These are phyloP conservation scores for Enteromius viviparus DNA, from an alignment of 2,797 vertebrate species.

Conservation along the genomic window DNA sequence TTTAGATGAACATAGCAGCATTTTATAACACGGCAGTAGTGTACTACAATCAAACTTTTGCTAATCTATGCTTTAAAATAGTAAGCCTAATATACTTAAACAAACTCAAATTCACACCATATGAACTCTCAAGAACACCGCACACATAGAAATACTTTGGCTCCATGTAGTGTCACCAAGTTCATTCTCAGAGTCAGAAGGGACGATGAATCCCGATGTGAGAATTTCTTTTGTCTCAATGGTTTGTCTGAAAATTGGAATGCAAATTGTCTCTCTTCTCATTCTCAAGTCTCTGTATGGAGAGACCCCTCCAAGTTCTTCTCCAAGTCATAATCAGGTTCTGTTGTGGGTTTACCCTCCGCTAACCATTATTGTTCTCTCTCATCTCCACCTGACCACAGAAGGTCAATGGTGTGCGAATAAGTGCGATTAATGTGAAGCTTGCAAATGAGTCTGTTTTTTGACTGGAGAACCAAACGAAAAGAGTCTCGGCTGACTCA, in stretches of 20 bases:
- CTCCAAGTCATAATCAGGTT: conserved; percentile 30
- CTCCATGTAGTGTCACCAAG: background rate
- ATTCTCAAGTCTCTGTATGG: conserved; percentile 6
- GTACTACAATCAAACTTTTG: background rate
- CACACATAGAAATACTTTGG: background rate
- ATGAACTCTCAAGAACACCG: background rate
- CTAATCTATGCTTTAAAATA: background rate
- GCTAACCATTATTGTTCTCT: conserved; percentile 55
- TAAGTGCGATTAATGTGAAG: conserved; percentile 49
- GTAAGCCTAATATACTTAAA: background rate
- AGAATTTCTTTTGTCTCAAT: conserved; percentile 19
- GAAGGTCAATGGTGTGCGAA: conserved; percentile 58
- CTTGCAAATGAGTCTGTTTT: conserved; percentile 52
- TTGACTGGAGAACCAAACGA: conserved; percentile 41
- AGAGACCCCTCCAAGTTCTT: conserved; percentile 27
- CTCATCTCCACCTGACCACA: conserved; percentile 38
- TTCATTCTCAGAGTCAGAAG: conserved; percentile 6
- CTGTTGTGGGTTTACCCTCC: conserved; percentile 41
- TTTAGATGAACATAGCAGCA: background rate
- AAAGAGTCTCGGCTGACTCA: conserved; percentile 22
- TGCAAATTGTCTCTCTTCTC: conserved; percentile 26
- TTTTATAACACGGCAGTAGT: background rate
- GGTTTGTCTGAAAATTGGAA: conserved; percentile 38
- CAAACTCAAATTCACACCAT: background rate
- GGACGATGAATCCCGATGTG: background rate